A percentile compares a stretch with the other conserved stretches of the same genome.
These are phyloP conservation scores for Eonycteris spelaea DNA, from an alignment of 2,113 vertebrate genomes.

Conservation along the genomic window DNA sequence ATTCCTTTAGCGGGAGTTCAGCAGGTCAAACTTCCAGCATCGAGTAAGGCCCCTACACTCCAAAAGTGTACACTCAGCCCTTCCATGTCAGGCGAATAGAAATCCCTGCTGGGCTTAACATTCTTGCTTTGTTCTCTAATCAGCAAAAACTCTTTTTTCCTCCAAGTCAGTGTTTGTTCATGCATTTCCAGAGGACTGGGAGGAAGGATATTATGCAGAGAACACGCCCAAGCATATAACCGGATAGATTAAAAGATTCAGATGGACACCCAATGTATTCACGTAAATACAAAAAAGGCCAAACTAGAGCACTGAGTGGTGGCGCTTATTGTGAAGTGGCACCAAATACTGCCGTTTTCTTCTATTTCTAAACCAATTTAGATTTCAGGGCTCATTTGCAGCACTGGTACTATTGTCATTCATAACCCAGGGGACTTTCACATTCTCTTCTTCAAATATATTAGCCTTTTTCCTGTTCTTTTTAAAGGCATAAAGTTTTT, in stretches of 20 bases:
- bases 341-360: slow-evolving; percentile 46
- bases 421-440: slow-evolving; percentile 56
- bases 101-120: slow-evolving; percentile 41
- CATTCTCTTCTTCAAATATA: slow-evolving; percentile 43
- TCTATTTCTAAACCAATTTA: slow-evolving; percentile 74
- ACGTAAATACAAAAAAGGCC: slow-evolving; percentile 71
- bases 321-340: slow-evolving; percentile 63
- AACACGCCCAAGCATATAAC: slow-evolving; percentile 69
- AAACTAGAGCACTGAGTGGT: slow-evolving; percentile 56
- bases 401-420: slow-evolving; percentile 42
- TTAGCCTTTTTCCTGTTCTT: slow-evolving; percentile 44
- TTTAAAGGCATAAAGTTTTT: slow-evolving; percentile 63
- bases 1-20: background rate
- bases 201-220: slow-evolving; percentile 63
- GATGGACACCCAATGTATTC: slow-evolving; percentile 66
- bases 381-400: slow-evolving; percentile 75
- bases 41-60: background rate
- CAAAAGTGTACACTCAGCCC: background rate
- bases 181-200: slow-evolving; percentile 58
- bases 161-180: slow-evolving; percentile 57
- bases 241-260: slow-evolving; percentile 74
- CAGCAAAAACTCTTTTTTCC: slow-evolving; percentile 54
- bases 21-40: background rate
- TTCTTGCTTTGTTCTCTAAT: slow-evolving; percentile 66
- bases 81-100: background rate